Base-by-base conservation (phyloP, 2,888 invertebrate species). In the Thecophora atra region DNA sequence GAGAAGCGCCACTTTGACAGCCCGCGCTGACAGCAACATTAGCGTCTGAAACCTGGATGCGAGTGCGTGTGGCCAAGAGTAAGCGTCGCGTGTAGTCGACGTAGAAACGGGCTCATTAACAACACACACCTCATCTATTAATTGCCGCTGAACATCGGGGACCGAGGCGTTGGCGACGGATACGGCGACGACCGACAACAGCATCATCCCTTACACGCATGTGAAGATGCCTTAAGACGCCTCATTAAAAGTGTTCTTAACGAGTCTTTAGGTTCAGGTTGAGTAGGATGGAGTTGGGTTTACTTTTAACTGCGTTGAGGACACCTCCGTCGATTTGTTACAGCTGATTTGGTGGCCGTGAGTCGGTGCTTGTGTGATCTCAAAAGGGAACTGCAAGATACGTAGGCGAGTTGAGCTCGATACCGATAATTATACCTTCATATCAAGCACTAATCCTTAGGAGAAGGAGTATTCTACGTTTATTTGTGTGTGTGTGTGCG, bases 1-100 rank as follows among this genome's bases (percentile, higher is more conserved):
- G 28, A 47, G 52, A 56, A 67, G 67, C 67, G 67, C 67, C 66
- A 66, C 66, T 52, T 66, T 6, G 19, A 66, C 19, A 37, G 44
- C 63, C 19, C 42, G 13, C 63, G 19, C 7, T 24, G 11, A 11
- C 15, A n/a, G 5, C 24, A 19, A n/a, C 3, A 21, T 44, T 21
- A 17, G 26, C 21, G n/a, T 24, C 24, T 26, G 13, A 13, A 24
- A 15, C 56, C 56, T 13, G 26, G 26, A 17, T 24, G 37, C 11
- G 37, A 26, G 44, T 47, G 64, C 64, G 64, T 24, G 47, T 64
- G 64, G 64, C 26, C 64, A 24, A 19, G 26, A 47, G 28, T 11
- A 13, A 11, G 24, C 47, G 44, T 26, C 21, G 19, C 24, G 19
- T 47, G 8, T 6, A 26, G 44, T 26, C 44, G 24, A 28, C 47